phyloP scores from a whole-genome alignment of 2,113 vertebrate genomes.

The Lycaon pictus region DNA sequence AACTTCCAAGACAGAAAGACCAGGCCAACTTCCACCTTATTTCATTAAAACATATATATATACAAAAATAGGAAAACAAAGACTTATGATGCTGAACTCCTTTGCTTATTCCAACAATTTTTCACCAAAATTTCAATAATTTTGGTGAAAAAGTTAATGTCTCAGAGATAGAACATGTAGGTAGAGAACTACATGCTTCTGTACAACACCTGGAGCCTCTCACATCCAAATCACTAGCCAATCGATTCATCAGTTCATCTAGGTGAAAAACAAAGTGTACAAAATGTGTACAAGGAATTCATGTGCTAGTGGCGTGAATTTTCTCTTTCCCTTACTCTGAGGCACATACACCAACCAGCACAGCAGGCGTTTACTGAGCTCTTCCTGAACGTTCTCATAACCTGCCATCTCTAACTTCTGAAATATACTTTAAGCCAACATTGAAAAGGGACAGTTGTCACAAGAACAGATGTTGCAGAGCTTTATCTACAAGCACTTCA shows the following conservation, averaged over 20 bases:
- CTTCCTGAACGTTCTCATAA: not conserved
- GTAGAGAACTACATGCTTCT: not conserved
- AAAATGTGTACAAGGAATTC: not conserved
- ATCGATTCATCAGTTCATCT: not conserved
- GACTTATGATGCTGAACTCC: not conserved
- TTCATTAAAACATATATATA: not conserved
- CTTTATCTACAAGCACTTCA: not conserved
- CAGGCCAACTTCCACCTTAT: not conserved
- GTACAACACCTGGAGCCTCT: not conserved
- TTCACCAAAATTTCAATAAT: not conserved
- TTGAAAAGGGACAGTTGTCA: not conserved
- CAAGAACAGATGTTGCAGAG: constrained; percentile 42
- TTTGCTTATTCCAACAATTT: not conserved
- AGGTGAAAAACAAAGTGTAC: not conserved
- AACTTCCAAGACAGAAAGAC: not conserved
- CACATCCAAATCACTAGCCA: not conserved
- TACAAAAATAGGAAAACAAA: not conserved
- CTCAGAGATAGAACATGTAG: not conserved
- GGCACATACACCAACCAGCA: not conserved
- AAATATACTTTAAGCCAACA: not conserved
- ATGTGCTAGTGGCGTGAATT: rapidly evolving
- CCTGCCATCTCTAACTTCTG: not conserved
- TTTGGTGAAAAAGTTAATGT: not conserved
- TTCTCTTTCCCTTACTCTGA: not conserved
- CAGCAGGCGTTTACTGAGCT: not conserved